These are phyloP conservation scores for Microctonus brassicae DNA, from an alignment of 2,888 invertebrate genomes.

Conservation along the genomic window DNA sequence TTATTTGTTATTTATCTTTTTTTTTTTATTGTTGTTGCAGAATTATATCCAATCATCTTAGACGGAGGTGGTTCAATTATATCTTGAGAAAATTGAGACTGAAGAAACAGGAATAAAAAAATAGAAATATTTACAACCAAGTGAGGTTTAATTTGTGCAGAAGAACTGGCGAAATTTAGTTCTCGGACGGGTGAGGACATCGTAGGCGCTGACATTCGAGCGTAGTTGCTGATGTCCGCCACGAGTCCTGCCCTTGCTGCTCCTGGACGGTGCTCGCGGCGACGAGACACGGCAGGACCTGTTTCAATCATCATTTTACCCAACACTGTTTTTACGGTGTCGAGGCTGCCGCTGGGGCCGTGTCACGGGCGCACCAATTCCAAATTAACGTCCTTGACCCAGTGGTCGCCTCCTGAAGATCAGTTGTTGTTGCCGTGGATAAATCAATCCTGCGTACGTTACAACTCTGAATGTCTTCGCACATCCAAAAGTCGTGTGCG, in stretches of 20 bases:
- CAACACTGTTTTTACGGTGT: slow-evolving; percentile 37
- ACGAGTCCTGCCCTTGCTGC: slow-evolving; percentile 54
- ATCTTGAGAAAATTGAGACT: slow-evolving; percentile 18
- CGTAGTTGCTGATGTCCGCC: slow-evolving; percentile 65
- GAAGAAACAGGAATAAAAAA: slow-evolving; percentile 9
- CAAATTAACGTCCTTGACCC: slow-evolving; percentile 39
- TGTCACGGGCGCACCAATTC: slow-evolving; percentile 40
- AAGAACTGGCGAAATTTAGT: slow-evolving; percentile 32
- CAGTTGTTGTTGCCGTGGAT: slow-evolving; percentile 54
- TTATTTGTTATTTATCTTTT: slow-evolving; percentile 1
- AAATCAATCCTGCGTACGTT: slow-evolving; percentile 59
- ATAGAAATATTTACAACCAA: neutral
- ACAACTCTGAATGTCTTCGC: slow-evolving; percentile 68
- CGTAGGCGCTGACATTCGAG: slow-evolving; percentile 50
- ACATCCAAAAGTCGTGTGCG: slow-evolving; percentile 67
- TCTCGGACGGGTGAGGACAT: slow-evolving; percentile 47
- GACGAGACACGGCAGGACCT: slow-evolving; percentile 47
- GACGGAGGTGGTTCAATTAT: slow-evolving; percentile 1
- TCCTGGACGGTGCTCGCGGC: slow-evolving; percentile 55
- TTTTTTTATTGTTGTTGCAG: neutral
- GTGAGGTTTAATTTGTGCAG: neutral
- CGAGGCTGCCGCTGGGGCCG: slow-evolving; percentile 38
- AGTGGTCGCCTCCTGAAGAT: slow-evolving; percentile 43
- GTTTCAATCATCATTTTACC: slow-evolving; percentile 36
- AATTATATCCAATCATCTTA: neutral